Conservation (phyloP, 1,140 invertebrate genomes). For the Brachionus angularis region DNA sequence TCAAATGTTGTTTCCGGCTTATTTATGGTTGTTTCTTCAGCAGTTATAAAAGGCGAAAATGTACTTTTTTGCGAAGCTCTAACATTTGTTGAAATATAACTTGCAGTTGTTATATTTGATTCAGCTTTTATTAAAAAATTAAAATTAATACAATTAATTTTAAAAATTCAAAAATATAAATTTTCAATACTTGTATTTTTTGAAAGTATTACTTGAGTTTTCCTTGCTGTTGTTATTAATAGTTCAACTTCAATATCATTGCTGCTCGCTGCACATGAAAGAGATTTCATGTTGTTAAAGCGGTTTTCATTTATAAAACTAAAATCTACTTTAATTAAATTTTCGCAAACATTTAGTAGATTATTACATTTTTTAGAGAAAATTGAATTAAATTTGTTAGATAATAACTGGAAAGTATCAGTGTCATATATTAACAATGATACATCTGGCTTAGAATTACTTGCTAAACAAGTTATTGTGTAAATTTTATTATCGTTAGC, state of each 20-base stretch:
- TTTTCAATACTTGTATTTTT: not conserved
- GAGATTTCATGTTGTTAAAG: slow-evolving; percentile 19
- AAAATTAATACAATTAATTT: too few species aligned
- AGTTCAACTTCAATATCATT: not conserved
- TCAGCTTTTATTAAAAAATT: too few species aligned
- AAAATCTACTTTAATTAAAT: not conserved
- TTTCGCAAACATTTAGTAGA: not conserved
- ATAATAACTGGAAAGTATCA: not conserved
- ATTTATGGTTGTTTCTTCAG: too few species aligned
- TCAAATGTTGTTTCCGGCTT: too few species aligned
- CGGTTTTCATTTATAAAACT: not conserved
- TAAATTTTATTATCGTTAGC: not conserved
- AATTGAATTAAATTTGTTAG: not conserved
- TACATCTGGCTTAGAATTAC: slow-evolving; percentile 10
- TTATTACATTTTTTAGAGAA: not conserved
- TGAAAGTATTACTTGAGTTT: not conserved
- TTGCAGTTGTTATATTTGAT: too few species aligned
- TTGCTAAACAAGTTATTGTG: slow-evolving; percentile 7
- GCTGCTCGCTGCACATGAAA: not conserved
- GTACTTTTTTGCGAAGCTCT: too few species aligned
- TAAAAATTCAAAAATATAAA: too few species aligned
- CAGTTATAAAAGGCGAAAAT: too few species aligned
- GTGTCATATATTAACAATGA: not conserved
- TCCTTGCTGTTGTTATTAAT: not conserved
- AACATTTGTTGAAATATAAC: too few species aligned